Evolutionary conservation across 2,113 vertebrate genomes (phyloP).

Genomic region (Piprites chloris): DNA sequence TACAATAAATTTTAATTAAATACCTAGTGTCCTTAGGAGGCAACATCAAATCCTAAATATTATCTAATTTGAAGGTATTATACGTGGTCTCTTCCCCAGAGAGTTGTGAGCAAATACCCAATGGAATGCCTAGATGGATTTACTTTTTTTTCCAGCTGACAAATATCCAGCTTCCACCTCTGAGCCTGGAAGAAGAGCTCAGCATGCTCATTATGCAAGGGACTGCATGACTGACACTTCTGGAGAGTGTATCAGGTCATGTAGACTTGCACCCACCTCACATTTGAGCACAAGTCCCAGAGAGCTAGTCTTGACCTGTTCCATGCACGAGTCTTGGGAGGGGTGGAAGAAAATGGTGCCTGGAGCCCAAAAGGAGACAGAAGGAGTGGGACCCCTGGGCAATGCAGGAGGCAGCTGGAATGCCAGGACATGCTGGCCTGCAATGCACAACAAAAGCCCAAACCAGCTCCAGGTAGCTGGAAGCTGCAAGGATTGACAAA

Average conservation of each 20-base stretch:
- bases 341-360: not conserved
- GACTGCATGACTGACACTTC: accelerated
- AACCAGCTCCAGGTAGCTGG: not conserved
- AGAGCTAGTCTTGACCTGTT: not conserved
- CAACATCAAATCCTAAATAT: not conserved
- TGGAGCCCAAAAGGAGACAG: not conserved
- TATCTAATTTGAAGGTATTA: not conserved
- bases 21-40: not conserved
- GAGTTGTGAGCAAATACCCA: not conserved
- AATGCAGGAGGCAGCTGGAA: not conserved
- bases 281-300: not conserved
- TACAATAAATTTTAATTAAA: not conserved
- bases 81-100: not conserved
- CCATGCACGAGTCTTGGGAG: not conserved
- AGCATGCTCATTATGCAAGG: not conserved
- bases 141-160: not conserved
- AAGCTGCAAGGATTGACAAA: not conserved
- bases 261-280: accelerated
- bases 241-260: not conserved
- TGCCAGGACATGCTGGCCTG: not conserved
- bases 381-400: not conserved
- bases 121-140: not conserved
- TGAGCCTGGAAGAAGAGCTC: not conserved
- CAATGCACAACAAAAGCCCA: not conserved
- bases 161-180: not conserved